These are phyloP conservation scores for Sebastes schlegelii DNA, from an alignment of 2,113 vertebrate species.

Conservation along the genomic window DNA sequence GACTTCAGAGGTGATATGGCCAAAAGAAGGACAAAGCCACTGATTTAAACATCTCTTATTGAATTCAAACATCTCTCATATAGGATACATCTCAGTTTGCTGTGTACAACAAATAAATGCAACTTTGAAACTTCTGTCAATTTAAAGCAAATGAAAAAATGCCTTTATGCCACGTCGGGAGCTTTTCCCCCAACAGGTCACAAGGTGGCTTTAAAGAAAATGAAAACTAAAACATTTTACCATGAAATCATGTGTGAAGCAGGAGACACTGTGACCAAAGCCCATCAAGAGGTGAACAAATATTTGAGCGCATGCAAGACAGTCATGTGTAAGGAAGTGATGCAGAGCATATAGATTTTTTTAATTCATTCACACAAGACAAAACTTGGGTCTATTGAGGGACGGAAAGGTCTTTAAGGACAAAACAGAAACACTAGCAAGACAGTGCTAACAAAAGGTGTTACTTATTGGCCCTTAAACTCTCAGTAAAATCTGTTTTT, in stretches of 20 bases:
- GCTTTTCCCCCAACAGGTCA: background rate
- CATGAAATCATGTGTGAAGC: constrained; percentile 25
- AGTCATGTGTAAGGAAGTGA: constrained; percentile 40
- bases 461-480: background rate
- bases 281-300: background rate
- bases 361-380: background rate
- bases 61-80: background rate
- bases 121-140: no score
- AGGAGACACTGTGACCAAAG: constrained; percentile 37
- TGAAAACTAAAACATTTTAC: background rate
- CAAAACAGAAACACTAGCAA: background rate
- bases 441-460: background rate
- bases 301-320: background rate
- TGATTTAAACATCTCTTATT: background rate
- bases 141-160: no score
- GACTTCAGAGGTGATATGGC: background rate
- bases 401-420: background rate
- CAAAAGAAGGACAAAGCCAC: background rate
- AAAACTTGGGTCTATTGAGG: background rate
- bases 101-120: no score
- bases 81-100: background rate
- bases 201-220: background rate
- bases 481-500: background rate
- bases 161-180: no score
- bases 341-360: background rate